Evolutionary conservation across 1,140 invertebrate genomes (phyloP).

Genomic region (Musca vetustissima): DNA sequence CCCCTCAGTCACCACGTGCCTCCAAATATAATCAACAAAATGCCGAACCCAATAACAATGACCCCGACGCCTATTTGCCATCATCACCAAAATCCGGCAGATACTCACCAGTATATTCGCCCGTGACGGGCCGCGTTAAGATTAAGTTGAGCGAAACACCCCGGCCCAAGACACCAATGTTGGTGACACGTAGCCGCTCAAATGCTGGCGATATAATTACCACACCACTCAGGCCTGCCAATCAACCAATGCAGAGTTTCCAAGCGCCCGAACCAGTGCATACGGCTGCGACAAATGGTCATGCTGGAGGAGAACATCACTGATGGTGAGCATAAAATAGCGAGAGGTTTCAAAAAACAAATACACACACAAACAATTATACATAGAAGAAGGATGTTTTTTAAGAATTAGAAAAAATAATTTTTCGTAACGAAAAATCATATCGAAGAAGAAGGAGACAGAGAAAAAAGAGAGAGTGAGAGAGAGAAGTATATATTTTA

Average conservation of each 20-base stretch:
- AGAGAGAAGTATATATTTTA: too few species aligned
- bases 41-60: constrained; percentile 40
- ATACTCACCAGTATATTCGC: constrained; percentile 60
- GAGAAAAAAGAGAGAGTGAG: neutral
- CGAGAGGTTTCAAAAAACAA: neutral
- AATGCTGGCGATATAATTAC: constrained; percentile 65
- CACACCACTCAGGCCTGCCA: constrained; percentile 53
- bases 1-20: constrained; percentile 46
- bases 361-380: neutral
- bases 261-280: neutral
- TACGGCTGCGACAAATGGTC: constrained; percentile 14
- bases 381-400: neutral
- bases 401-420: neutral
- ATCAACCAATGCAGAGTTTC: neutral
- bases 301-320: constrained; percentile 7
- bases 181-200: constrained; percentile 64
- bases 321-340: constrained; percentile 1
- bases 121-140: constrained; percentile 65
- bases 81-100: constrained; percentile 55
- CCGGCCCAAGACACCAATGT: constrained; percentile 66
- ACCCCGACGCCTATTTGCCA: constrained; percentile 56
- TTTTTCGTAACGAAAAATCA: neutral
- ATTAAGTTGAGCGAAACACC: constrained; percentile 67
- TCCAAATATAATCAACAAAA: constrained; percentile 49
- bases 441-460: neutral